Percentiles rank a stretch among this genome's conserved stretches.
Conservation (phyloP, 2,113 vertebrate genomes). For the Epinephelus lanceolatus region DNA sequence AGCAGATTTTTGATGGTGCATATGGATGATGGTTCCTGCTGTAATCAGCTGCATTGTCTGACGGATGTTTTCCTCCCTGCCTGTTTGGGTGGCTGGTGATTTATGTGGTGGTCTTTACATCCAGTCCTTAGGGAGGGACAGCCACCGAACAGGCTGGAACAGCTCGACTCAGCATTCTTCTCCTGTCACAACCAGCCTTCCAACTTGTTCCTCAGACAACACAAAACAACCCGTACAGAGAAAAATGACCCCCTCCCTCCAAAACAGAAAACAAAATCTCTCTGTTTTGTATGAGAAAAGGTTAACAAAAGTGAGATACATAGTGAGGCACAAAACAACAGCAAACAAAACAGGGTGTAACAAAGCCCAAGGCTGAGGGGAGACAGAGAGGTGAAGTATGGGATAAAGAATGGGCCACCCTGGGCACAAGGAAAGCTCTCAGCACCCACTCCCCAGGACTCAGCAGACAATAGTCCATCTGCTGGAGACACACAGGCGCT, state of each 20-base stretch:
- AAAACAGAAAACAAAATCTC: constrained; percentile 29
- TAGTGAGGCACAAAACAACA: constrained; percentile 60
- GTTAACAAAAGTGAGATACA: constrained; percentile 74
- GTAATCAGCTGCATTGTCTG: constrained; percentile 73
- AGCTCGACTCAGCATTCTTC: constrained; percentile 64
- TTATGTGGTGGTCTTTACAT: constrained; percentile 71
- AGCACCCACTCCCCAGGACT: constrained; percentile 78
- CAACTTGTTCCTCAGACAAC: constrained; percentile 60
- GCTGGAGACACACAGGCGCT: constrained; percentile 78
- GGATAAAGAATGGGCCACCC: constrained; percentile 73
- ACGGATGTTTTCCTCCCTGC: constrained; percentile 56
- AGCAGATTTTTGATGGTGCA: constrained; percentile 45
- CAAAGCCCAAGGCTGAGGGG: constrained; percentile 63
- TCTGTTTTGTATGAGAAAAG: constrained; percentile 54
- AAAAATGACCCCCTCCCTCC: constrained; percentile 34
- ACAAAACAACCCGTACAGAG: constrained; percentile 44
- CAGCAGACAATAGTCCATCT: constrained; percentile 86
- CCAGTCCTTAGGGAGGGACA: constrained; percentile 57
- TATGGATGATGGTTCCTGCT: constrained; percentile 53
- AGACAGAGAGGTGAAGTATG: constrained; percentile 71
- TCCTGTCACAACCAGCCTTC: constrained; percentile 61
- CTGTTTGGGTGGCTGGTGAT: constrained; percentile 74
- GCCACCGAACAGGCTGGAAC: constrained; percentile 58
- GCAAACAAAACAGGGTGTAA: constrained; percentile 69
- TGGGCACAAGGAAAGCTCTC: constrained; percentile 56